A percentile compares a stretch with the other conserved stretches of the same genome.
Evolutionary conservation across 2,888 invertebrate species (phyloP).

Genomic region (Mallateleia sp.): DNA sequence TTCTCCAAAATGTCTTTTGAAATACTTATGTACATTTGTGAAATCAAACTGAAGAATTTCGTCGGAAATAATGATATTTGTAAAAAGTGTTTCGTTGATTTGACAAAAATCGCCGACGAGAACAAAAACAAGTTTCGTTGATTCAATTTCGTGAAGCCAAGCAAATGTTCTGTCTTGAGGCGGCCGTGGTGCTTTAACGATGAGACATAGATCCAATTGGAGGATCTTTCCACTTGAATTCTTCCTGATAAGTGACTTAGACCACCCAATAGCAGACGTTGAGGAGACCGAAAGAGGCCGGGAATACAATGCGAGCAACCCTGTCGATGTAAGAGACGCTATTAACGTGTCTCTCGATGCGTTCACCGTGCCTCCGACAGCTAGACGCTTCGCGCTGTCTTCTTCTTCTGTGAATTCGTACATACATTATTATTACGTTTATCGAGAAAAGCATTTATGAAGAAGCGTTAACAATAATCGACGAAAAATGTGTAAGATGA

Average conservation of each 20-base stretch:
- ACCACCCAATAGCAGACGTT: conserved; percentile 97
- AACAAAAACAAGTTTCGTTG: conserved; percentile 47
- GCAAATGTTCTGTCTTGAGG: conserved; percentile 42
- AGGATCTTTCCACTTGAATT: conserved; percentile 94
- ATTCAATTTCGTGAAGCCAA: conserved; percentile 64
- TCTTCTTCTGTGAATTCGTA: conserved; percentile 90
- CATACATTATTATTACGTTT: no score
- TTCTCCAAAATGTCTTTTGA: no score
- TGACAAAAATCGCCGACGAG: conserved; percentile 25
- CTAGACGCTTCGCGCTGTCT: conserved; percentile 93
- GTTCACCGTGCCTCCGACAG: conserved; percentile 86
- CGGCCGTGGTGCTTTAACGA: conserved; percentile 56
- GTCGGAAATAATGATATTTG: not conserved
- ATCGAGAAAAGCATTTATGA: no score
- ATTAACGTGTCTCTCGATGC: conserved; percentile 93
- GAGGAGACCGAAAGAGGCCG: conserved; percentile 95
- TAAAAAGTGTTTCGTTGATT: conserved; percentile 27
- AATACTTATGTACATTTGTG: not conserved
- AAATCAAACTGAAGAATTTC: no score
- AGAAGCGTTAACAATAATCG: no score
- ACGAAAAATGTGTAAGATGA: no score
- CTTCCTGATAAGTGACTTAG: conserved; percentile 94
- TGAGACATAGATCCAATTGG: conserved; percentile 89
- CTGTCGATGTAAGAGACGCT: conserved; percentile 96
- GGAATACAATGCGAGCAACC: conserved; percentile 95